Evolutionary conservation across 2,113 vertebrate genomes (phyloP), one percentile per base, ranked within the genome.

Genomic region (Phoxinus phoxinus): DNA sequence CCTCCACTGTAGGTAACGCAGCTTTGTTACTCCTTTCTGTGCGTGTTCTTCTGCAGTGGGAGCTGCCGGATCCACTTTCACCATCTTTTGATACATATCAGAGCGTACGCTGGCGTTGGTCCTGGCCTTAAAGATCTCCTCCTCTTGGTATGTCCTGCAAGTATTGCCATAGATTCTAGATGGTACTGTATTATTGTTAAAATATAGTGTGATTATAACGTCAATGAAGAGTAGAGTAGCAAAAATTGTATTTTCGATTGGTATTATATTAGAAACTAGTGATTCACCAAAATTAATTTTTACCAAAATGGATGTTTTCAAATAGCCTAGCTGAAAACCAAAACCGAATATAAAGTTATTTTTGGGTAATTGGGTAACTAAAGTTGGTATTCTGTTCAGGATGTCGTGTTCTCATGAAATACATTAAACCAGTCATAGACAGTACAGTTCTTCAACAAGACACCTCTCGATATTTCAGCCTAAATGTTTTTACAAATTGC

Each of bases 81-180:
- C 25, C 94, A 96, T 96, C 91, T 95, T 96, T 81, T 95, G 93
- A 89, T 96, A 96, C 94, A 96, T 92, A 85, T 96, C 96, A 7
- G 67, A 92, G 17, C 95, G 91, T 65, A 93, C 81, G 2, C 53
- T 85, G 8, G 88, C 67, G 21, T 93, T 93, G 21, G 56, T 85
- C 2, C 75, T 93, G 4, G 93, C 93, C 86, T 91, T 95, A 2
- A 53, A n/a, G 23, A 95, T 48, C 84, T 96, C 96, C 1, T 96
- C 95, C 80, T 96, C 95, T 77, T 94, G 93, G 84, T 94, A 96
- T 1, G 96, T 96, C 78, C 96, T 96, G 76, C 75, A 23, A 86
- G 61, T 12, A 6, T 77, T 83, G 88, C 11, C 21, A 12, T 7
- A 84, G 17, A 56, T 19, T 72, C 69, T 41, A 86, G 12, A 51